A percentile compares a stretch with the other conserved stretches of the same genome.
phyloP scores from a whole-genome alignment of 1,140 invertebrate species.

The Pogonomyrmex barbatus region DNA sequence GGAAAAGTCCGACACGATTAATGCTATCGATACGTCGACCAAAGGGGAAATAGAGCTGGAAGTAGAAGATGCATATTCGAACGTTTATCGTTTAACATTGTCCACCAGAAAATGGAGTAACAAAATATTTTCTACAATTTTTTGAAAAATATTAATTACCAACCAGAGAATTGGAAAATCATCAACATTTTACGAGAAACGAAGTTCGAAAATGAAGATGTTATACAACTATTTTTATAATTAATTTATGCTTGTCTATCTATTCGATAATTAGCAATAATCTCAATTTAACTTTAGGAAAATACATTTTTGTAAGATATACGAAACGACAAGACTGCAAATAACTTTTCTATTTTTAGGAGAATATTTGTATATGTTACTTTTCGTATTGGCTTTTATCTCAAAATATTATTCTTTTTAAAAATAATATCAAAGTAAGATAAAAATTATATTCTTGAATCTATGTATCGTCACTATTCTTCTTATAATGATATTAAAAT shows the following conservation, averaged over 20 bases:
- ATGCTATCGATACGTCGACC: background rate
- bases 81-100: background rate
- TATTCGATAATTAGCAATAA: constrained; percentile 47
- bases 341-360: constrained; percentile 27
- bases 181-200: background rate
- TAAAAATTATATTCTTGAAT: constrained; percentile 15
- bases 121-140: background rate
- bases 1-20: background rate
- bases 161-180: background rate
- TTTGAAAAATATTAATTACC: background rate
- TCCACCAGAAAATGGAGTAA: background rate
- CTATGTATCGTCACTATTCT: background rate
- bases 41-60: background rate
- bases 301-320: constrained; percentile 19
- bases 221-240: background rate
- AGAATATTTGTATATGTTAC: constrained; percentile 26
- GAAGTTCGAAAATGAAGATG: background rate
- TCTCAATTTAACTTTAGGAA: constrained; percentile 5
- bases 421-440: constrained; percentile 32
- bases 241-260: background rate
- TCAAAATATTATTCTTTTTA: constrained; percentile 6
- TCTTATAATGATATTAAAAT: background rate
- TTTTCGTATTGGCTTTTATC: constrained; percentile 21
- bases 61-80: constrained; percentile 11
- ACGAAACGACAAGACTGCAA: constrained; percentile 34